These are phyloP conservation scores for Petrolisthes cinctipes DNA, from an alignment of 2,888 invertebrate genomes.

Conservation along the genomic window DNA sequence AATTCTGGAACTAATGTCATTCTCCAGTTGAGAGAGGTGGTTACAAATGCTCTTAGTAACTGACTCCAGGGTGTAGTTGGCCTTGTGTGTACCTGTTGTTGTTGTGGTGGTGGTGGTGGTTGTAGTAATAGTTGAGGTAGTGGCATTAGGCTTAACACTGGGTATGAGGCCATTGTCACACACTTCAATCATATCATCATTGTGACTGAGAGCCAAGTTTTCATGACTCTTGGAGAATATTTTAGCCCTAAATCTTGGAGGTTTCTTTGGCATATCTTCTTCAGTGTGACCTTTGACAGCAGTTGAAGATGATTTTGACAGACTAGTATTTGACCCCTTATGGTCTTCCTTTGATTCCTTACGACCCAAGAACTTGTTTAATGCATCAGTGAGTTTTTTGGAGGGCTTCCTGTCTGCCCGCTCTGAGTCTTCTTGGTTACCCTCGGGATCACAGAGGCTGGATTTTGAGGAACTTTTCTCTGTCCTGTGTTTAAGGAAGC, in stretches of 20 bases:
- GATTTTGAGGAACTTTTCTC: constrained; percentile 61
- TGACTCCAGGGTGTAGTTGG: constrained; percentile 57
- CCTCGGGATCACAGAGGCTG: constrained; percentile 54
- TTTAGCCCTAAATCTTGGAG: constrained; percentile 55
- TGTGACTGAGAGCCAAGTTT: constrained; percentile 38
- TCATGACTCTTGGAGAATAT: constrained; percentile 62
- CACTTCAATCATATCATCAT: constrained; percentile 26
- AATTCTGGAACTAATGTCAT: constrained; percentile 58
- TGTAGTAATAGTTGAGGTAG: not conserved
- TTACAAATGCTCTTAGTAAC: constrained; percentile 63
- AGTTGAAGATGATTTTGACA: constrained; percentile 24
- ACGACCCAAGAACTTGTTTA: constrained; percentile 64
- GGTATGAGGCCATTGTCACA: not conserved
- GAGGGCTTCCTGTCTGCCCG: constrained; percentile 53
- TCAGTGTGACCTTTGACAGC: not conserved
- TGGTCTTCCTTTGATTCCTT: constrained; percentile 54
- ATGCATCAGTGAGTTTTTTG: constrained; percentile 62
- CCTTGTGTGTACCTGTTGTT: constrained; percentile 23
- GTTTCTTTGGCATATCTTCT: constrained; percentile 52
- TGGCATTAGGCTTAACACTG: not conserved
- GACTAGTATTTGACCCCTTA: not conserved
- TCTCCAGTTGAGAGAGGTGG: constrained; percentile 58
- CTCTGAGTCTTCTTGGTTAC: constrained; percentile 42
- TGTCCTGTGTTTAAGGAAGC: constrained; percentile 57
- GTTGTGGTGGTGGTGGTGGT: constrained; percentile 7